Conservation (phyloP, 2,888 invertebrate genomes). For the Carcina quercana region DNA sequence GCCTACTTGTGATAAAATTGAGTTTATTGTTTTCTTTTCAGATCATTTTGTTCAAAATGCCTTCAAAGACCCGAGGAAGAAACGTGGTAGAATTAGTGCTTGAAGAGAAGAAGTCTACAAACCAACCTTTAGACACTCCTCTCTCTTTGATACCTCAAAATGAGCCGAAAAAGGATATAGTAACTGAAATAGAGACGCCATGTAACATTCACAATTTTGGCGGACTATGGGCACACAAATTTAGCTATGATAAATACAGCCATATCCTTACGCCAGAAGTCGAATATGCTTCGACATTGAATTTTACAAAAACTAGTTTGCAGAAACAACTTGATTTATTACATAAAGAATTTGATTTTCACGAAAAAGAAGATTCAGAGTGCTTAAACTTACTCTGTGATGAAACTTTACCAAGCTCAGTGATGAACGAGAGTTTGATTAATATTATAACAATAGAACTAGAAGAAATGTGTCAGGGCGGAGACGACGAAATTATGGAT, state of each 20-base stretch:
- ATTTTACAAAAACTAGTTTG: background rate
- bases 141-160: background rate
- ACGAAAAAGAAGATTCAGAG: background rate
- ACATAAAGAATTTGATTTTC: background rate
- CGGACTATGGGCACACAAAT: background rate
- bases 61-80: conserved; percentile 1
- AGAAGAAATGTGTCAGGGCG: background rate
- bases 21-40: background rate
- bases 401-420: background rate
- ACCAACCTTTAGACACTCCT: background rate
- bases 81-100: background rate
- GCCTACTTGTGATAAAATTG: too few species aligned
- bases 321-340: background rate
- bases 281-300: background rate
- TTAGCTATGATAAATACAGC: conserved; percentile 2
- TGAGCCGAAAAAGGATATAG: background rate
- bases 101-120: background rate
- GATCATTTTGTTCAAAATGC: conserved; percentile 3
- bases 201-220: background rate
- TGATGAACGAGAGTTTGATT: background rate
- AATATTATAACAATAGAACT: background rate
- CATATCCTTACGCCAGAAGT: conserved; percentile 1
- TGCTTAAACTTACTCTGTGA: background rate
- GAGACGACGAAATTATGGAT: too few species aligned
- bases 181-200: background rate